A percentile compares a stretch with the other conserved stretches of the same genome.
Conservation (phyloP, 2,888 invertebrate genomes). For the Prionchulus punctatus region DNA sequence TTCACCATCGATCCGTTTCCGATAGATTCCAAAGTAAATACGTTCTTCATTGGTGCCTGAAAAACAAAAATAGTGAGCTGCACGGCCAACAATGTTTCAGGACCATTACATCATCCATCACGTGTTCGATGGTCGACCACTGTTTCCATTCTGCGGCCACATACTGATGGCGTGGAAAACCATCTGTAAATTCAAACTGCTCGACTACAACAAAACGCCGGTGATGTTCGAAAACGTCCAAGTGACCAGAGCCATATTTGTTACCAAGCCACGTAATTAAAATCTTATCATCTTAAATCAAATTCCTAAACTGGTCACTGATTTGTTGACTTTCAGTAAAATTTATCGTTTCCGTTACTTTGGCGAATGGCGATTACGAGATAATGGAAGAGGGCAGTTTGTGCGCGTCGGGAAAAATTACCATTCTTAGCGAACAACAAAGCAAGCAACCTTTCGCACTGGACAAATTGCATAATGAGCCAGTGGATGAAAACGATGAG, state of each 20-base stretch:
- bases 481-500: slow-evolving; percentile 7
- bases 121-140: slow-evolving; percentile 65
- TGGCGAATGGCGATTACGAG: slow-evolving; percentile 29
- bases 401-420: no score
- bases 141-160: slow-evolving; percentile 79
- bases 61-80: no score
- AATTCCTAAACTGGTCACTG: no score
- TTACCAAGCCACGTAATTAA: slow-evolving; percentile 65
- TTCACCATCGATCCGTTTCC: slow-evolving; percentile 1
- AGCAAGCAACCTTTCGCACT: no score
- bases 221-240: slow-evolving; percentile 73
- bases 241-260: slow-evolving; percentile 74
- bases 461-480: no score
- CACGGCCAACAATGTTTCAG: no score
- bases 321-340: slow-evolving; percentile 9
- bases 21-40: slow-evolving; percentile 1
- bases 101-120: slow-evolving; percentile 41
- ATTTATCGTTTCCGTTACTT: slow-evolving; percentile 16
- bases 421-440: no score
- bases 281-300: no score
- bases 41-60: no score
- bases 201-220: slow-evolving; percentile 45
- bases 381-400: slow-evolving; percentile 28
- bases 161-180: slow-evolving; percentile 46
- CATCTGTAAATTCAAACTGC: slow-evolving; percentile 33